Evolutionary conservation across 2,888 invertebrate species (phyloP).

Genomic region (Quadroppia sp.): DNA sequence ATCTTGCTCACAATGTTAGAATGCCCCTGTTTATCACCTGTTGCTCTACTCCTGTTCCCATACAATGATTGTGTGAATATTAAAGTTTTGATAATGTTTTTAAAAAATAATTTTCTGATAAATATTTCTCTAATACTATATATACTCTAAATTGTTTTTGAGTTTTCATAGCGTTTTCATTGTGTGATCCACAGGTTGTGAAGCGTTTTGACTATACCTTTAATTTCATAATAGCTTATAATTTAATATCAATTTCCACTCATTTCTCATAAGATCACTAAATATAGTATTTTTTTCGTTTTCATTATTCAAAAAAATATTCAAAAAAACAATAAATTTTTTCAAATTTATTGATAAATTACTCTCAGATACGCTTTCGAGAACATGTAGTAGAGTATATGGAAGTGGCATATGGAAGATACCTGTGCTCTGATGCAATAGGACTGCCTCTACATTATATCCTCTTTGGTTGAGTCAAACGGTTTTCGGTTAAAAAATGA

Average conservation of each 20-base stretch:
- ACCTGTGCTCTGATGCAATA: conserved; percentile 29
- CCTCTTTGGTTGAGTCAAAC: background rate
- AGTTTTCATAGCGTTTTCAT: background rate
- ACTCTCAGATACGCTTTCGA: conserved; percentile 4
- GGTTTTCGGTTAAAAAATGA: background rate
- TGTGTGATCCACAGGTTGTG: background rate
- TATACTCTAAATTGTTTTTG: background rate
- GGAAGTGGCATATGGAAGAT: conserved; percentile 24
- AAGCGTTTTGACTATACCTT: background rate
- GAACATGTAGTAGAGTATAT: no score
- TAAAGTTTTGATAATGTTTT: background rate
- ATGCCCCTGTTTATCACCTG: conserved; percentile 28
- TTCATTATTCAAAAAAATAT: background rate
- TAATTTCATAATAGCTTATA: background rate
- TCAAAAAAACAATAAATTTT: background rate
- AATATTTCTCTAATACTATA: background rate
- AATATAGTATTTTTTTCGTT: background rate
- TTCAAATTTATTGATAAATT: background rate
- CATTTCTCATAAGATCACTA: background rate
- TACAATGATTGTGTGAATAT: background rate
- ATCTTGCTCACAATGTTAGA: background rate
- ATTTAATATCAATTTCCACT: background rate
- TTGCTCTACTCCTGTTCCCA: conserved; percentile 21
- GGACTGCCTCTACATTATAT: background rate
- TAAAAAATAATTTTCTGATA: background rate